Percentiles rank a stretch among this genome's conserved stretches.
Conservation (phyloP, 2,113 vertebrate genomes). For the Etheostoma spectabile region DNA sequence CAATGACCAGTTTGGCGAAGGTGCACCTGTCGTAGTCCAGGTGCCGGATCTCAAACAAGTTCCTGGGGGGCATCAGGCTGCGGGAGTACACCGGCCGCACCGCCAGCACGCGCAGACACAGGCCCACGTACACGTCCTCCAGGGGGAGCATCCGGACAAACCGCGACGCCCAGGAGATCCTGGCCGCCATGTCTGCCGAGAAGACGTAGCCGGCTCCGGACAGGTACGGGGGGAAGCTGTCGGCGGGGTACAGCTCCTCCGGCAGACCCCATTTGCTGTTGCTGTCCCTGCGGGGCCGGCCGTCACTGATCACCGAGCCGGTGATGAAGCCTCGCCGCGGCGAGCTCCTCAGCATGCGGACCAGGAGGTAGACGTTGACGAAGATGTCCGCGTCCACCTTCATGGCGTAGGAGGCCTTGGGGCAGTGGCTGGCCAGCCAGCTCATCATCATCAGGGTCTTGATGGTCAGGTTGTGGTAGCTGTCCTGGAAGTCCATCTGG, state of each 20-base stretch:
- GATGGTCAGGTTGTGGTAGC: conserved; percentile 86
- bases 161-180: conserved; percentile 80
- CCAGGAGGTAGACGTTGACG: conserved; percentile 80
- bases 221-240: conserved; percentile 81
- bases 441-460: conserved; percentile 90
- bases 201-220: conserved; percentile 86
- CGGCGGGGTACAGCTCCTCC: conserved; percentile 63
- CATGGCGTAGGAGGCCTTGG: conserved; percentile 80
- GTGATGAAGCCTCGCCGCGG: conserved; percentile 57
- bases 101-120: conserved; percentile 80
- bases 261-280: conserved; percentile 85
- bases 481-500: conserved; percentile 88
- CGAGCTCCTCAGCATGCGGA: conserved; percentile 33
- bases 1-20: conserved; percentile 67
- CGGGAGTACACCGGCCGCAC: conserved; percentile 70
- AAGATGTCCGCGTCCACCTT: conserved; percentile 87
- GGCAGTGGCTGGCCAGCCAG: conserved; percentile 85
- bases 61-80: conserved; percentile 50
- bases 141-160: conserved; percentile 76
- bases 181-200: conserved; percentile 76
- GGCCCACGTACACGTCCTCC: conserved; percentile 88
- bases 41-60: conserved; percentile 71
- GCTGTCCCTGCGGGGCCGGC: conserved; percentile 60
- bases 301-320: conserved; percentile 67
- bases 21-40: conserved; percentile 81